Conservation (phyloP, 2,888 invertebrate genomes). For the Phengaris alcon region DNA sequence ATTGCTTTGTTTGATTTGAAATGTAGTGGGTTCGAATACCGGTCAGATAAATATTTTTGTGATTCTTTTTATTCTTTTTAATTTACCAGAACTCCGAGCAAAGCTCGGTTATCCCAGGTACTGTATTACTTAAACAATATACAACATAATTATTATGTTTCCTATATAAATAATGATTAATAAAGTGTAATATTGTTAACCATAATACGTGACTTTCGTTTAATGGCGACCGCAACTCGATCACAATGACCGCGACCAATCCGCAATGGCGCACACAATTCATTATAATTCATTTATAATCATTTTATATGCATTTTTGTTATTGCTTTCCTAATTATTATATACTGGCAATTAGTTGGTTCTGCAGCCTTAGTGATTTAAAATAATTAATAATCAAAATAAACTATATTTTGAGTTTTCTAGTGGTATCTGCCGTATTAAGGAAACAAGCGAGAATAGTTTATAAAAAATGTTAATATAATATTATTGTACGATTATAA, state of each 20-base stretch:
- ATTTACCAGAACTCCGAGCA: too few species aligned
- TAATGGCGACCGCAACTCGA: neutral
- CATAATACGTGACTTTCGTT: slow-evolving; percentile 26
- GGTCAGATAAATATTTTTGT: too few species aligned
- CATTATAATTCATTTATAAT: slow-evolving; percentile 27
- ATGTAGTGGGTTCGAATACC: too few species aligned
- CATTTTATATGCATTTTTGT: slow-evolving; percentile 27
- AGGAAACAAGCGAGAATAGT: too few species aligned
- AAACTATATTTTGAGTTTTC: slow-evolving; percentile 28
- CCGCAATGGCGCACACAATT: slow-evolving; percentile 33
- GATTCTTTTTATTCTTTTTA: too few species aligned
- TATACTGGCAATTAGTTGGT: slow-evolving; percentile 11
- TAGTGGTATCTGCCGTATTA: slow-evolving; percentile 30
- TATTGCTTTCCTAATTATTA: slow-evolving; percentile 26
- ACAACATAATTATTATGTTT: neutral
- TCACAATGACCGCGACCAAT: slow-evolving; percentile 36
- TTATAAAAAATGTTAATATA: too few species aligned
- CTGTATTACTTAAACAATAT: too few species aligned
- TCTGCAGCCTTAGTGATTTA: slow-evolving; percentile 32
- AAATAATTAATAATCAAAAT: slow-evolving; percentile 33
- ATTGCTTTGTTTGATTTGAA: too few species aligned
- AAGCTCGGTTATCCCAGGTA: too few species aligned
- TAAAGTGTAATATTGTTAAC: slow-evolving; percentile 19
- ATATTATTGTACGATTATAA: too few species aligned
- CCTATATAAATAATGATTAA: slow-evolving; percentile 9